A percentile compares a stretch with the other conserved stretches of the same genome.
Evolutionary conservation across 2,888 invertebrate species (phyloP).

Genomic region (Druceiella hillmani): DNA sequence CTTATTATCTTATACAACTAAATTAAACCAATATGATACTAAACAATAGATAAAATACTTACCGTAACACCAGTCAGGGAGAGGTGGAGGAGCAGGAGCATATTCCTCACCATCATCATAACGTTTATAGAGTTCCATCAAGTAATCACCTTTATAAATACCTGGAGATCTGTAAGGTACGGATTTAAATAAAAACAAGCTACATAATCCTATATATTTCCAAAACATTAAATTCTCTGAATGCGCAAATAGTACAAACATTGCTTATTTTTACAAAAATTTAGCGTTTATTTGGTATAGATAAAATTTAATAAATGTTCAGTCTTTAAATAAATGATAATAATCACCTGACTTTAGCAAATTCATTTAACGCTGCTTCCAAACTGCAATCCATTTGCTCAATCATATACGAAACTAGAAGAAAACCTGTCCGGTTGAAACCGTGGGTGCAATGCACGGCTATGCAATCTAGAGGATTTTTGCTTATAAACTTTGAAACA

Average conservation of each 20-base stretch:
- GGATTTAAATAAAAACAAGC: background rate
- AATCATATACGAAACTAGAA: conserved; percentile 88
- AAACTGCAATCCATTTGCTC: conserved; percentile 78
- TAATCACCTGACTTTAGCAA: conserved; percentile 59
- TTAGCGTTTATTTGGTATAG: no score
- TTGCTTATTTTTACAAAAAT: no score
- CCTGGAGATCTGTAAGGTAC: conserved; percentile 70
- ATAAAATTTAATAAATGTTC: conserved; percentile 6
- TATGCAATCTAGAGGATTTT: conserved; percentile 72
- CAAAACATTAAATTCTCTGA: background rate
- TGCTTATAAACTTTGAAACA: conserved; percentile 71
- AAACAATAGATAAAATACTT: no score
- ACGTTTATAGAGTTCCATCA: conserved; percentile 76
- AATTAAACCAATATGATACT: no score
- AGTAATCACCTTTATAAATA: conserved; percentile 96
- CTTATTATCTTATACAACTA: no score
- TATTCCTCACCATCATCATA: conserved; percentile 70
- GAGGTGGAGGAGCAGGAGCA: conserved; percentile 65
- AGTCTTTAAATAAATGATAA: conserved; percentile 1
- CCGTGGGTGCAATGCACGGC: conserved; percentile 97
- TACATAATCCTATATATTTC: background rate
- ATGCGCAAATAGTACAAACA: no score
- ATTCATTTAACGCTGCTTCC: conserved; percentile 75
- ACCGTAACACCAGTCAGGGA: conserved; percentile 89
- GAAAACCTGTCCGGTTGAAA: conserved; percentile 96